Evolutionary conservation across 1,140 invertebrate genomes (phyloP), one percentile per base, ranked within the genome.

Genomic region (Phthorimaea operculella): DNA sequence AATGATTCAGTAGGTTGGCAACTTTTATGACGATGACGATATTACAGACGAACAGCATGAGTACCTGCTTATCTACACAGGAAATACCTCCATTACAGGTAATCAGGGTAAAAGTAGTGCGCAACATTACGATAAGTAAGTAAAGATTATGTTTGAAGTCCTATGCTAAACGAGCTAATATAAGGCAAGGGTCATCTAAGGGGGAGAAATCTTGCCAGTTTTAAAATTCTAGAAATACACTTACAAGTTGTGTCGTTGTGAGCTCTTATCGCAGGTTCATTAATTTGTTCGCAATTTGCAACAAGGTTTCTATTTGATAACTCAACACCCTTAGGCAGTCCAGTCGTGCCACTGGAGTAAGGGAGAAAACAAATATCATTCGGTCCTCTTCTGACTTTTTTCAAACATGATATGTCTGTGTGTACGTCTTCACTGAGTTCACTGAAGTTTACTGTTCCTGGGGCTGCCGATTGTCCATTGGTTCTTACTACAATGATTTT

Each of bases 281-380:
- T 79, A 6, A 88, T 67, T 56, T 88, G 87, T 51, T 86, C 73
- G 57, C 82, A 86, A 60, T 91, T 91, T 3, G 87, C 76, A 21
- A 88, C 76, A 18, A 92, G 78, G 68, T 90, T 91, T 39, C 74
- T 86, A 72, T 96, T 92, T 0, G 92, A 90, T 1, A 96, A 74
- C 79, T 94, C 89, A 0, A 97, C 95, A 11, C 94, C 95, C 88
- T 97, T 98, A 0, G 96, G 94, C 53, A 93, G 69, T 17, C 96
- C 95, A 15, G 95, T 97, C 1, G 95, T 97, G 15, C 95, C 95
- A 72, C 94, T 96, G 0, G 94, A 92, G 76, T 89, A 92, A 9
- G 90, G 90, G 51, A 92, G 60, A 52, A 91, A 77, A 50, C 87
- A 83, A 10, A 89, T 72, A 63, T 90, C 89, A 18, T 88, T 76